Percentiles rank a stretch among this genome's conserved stretches.
phyloP scores from a whole-genome alignment of 1,140 invertebrate species.

The Cydia splendana region DNA sequence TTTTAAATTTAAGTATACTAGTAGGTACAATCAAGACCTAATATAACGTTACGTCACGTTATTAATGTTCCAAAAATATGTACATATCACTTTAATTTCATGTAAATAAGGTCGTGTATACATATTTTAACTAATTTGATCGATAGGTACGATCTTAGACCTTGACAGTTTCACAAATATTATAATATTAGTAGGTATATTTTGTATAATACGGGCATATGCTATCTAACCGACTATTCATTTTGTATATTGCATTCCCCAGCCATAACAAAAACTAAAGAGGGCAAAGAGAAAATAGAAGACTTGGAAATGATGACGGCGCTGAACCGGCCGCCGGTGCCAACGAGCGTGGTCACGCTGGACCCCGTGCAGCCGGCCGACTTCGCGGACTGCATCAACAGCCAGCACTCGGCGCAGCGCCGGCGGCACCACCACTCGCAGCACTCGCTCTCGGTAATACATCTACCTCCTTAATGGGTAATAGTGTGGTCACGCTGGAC shows the following conservation, averaged over 20 bases:
- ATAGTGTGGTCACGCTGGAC: slow-evolving; percentile 39
- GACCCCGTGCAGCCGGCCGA: slow-evolving; percentile 63
- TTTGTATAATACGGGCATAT: no score
- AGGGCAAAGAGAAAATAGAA: slow-evolving; percentile 73
- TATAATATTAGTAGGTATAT: no score
- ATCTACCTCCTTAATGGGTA: no score
- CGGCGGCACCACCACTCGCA: slow-evolving; percentile 64
- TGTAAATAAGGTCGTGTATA: no score
- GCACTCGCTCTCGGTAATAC: slow-evolving; percentile 52
- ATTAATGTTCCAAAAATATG: no score
- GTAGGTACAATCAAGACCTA: no score
- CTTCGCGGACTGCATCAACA: slow-evolving; percentile 76
- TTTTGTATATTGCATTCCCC: slow-evolving; percentile 56
- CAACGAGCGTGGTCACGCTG: slow-evolving; percentile 70
- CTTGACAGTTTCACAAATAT: no score
- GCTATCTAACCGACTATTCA: slow-evolving; percentile 17
- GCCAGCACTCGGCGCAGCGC: slow-evolving; percentile 73
- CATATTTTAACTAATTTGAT: no score
- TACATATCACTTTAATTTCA: no score
- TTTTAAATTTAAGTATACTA: no score
- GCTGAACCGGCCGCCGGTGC: slow-evolving; percentile 64
- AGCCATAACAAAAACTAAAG: slow-evolving; percentile 76
- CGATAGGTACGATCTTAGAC: no score
- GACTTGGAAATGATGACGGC: slow-evolving; percentile 76
- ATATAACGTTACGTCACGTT: no score